Evolutionary conservation across 2,113 vertebrate species (phyloP).

Genomic region (Xiphias gladius): DNA sequence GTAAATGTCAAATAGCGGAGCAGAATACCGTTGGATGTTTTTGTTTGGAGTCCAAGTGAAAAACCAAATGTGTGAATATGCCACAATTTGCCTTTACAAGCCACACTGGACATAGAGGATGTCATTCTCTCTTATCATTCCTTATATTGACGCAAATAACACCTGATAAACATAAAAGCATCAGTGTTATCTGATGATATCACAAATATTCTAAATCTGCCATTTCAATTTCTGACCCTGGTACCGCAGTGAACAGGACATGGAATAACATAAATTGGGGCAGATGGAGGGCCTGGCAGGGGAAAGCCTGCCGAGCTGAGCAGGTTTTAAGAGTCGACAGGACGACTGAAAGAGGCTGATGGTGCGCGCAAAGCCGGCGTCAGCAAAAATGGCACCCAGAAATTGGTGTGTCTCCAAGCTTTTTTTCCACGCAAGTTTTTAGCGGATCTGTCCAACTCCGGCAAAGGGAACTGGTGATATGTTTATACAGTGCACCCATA

Average conservation of each 20-base stretch:
- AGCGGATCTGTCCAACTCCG: background rate
- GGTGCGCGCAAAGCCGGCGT: constrained; percentile 38
- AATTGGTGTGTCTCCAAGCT: constrained; percentile 15
- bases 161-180: background rate
- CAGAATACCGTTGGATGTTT: background rate
- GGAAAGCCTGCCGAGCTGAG: constrained; percentile 69
- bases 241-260: constrained; percentile 54
- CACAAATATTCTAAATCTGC: background rate
- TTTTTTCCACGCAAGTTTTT: constrained; percentile 4
- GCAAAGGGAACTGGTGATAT: background rate
- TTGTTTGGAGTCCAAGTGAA: constrained; percentile 10
- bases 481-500: background rate
- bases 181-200: background rate
- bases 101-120: background rate
- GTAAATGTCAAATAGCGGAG: constrained; percentile 30
- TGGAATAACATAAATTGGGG: constrained; percentile 29
- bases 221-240: constrained; percentile 5
- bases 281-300: constrained; percentile 74
- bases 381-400: constrained; percentile 53
- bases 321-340: constrained; percentile 64
- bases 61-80: constrained; percentile 19
- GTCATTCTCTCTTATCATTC: background rate
- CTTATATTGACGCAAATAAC: background rate
- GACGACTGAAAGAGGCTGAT: constrained; percentile 52
- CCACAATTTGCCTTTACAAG: background rate